Evolutionary conservation across 2,113 vertebrate genomes (phyloP), one percentile per base, ranked within the genome.

Genomic region (Phocoena phocoena): DNA sequence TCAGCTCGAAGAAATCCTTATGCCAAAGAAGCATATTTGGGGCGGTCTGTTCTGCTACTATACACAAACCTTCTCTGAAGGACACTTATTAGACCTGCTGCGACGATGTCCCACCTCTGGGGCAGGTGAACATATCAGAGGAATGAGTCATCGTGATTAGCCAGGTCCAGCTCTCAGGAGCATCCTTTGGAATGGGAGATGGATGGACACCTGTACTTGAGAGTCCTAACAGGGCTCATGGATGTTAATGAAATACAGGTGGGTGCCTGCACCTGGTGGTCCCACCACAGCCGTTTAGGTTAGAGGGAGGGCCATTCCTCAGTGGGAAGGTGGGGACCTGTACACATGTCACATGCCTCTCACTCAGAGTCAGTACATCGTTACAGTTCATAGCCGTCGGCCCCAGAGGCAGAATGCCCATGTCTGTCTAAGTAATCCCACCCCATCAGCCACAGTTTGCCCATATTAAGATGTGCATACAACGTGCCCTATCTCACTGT

Each of bases 391-490:
- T 10, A 6, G 31, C 31, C 4, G 4, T 36, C 38, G 12, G 38
- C 31, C 36, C 36, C 2, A 79, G 13, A 62, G 20, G 10, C 36
- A n/a, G 81, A 12, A 11, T 0, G 2, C 26, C 62, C 58, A 10
- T 53, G 15, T 53, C 20, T 60, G 15, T 23, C 58, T 10, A 60
- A 23, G 58, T 60, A 60, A 60, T 17, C 4, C 3, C 4, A 1
- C 41, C 53, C 77, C 58, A 26, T 4, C 6, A 20, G 21, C 13
- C 86, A 63, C 31, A 3, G 9, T 23, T 3, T 26, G 12, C 31
- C 25, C 31, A 2, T 0, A 1, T 18, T 10, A 33, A 50, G 13
- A 18, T 0, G 6, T 60, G 2, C 50, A 0, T 71, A 1, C 5
- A 2, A 13, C 9, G 7, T 36, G 17, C 17, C 55, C 20, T 9